These are phyloP conservation scores for Melanotaenia maccullochi DNA, from an alignment of 2,797 vertebrate genomes.

Conservation along the genomic window DNA sequence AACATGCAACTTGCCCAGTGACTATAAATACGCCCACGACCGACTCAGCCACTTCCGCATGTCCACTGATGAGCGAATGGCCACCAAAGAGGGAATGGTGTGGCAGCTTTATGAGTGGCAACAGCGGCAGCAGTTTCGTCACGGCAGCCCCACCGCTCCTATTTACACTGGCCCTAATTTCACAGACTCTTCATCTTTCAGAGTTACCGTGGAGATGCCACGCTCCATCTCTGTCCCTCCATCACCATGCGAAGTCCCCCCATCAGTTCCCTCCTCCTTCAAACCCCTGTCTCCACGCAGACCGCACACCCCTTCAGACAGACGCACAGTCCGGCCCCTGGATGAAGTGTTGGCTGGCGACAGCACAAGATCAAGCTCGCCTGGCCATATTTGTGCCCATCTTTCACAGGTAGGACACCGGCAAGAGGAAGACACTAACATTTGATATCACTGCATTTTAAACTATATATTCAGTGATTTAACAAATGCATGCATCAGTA, in stretches of 20 bases:
- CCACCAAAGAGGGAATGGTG: slow-evolving; percentile 94
- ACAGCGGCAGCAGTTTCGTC: slow-evolving; percentile 96
- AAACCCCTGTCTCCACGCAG: slow-evolving; percentile 87
- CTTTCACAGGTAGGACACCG: slow-evolving; percentile 85
- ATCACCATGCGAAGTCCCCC: slow-evolving; percentile 92
- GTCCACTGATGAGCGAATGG: slow-evolving; percentile 93
- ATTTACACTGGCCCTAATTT: slow-evolving; percentile 86
- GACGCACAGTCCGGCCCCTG: slow-evolving; percentile 90
- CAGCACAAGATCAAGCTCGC: slow-evolving; percentile 86
- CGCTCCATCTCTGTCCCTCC: slow-evolving; percentile 95
- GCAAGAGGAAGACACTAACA: not conserved
- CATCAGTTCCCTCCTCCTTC: slow-evolving; percentile 85
- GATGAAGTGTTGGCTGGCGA: slow-evolving; percentile 85
- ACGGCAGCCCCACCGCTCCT: slow-evolving; percentile 93
- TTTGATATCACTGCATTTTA: not conserved
- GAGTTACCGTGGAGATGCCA: slow-evolving; percentile 92
- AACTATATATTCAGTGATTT: not conserved
- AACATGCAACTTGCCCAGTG: slow-evolving; percentile 89
- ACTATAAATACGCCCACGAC: slow-evolving; percentile 98
- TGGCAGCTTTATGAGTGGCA: slow-evolving; percentile 99
- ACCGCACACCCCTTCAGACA: slow-evolving; percentile 94
- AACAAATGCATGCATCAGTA: not conserved
- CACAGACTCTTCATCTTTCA: slow-evolving; percentile 87
- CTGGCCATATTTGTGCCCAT: slow-evolving; percentile 85
- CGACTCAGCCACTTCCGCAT: slow-evolving; percentile 96